Conservation (phyloP, 2,797 vertebrate genomes). For the Anas bernieri region DNA sequence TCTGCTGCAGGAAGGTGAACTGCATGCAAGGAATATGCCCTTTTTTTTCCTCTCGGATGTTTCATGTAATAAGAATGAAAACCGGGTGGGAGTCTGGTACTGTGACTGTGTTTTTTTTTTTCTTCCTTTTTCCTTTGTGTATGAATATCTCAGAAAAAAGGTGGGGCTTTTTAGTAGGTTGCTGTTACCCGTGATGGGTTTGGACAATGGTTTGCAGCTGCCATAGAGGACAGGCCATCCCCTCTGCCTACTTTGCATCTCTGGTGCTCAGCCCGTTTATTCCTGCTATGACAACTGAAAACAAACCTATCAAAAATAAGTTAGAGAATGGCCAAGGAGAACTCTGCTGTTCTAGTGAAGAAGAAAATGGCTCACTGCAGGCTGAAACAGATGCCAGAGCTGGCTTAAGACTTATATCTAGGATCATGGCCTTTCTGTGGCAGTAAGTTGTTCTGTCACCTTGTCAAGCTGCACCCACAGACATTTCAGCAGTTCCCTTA, state of each 20-base stretch:
- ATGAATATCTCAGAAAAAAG: neutral
- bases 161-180: neutral
- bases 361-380: neutral
- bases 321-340: neutral
- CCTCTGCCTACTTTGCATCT: neutral
- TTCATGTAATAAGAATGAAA: neutral
- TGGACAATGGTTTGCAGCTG: neutral
- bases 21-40: neutral
- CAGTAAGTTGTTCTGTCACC: neutral
- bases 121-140: neutral
- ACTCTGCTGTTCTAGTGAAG: neutral
- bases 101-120: neutral
- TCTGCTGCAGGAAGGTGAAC: neutral
- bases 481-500: neutral
- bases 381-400: neutral
- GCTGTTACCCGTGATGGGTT: neutral
- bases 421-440: neutral
- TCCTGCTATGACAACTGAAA: neutral
- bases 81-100: neutral
- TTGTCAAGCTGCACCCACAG: neutral
- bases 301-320: neutral
- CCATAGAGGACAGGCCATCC: neutral
- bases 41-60: neutral
- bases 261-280: neutral
- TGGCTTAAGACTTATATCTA: neutral